Base-by-base conservation (phyloP, 2,797 vertebrate genomes). In the Ispidina picta region DNA sequence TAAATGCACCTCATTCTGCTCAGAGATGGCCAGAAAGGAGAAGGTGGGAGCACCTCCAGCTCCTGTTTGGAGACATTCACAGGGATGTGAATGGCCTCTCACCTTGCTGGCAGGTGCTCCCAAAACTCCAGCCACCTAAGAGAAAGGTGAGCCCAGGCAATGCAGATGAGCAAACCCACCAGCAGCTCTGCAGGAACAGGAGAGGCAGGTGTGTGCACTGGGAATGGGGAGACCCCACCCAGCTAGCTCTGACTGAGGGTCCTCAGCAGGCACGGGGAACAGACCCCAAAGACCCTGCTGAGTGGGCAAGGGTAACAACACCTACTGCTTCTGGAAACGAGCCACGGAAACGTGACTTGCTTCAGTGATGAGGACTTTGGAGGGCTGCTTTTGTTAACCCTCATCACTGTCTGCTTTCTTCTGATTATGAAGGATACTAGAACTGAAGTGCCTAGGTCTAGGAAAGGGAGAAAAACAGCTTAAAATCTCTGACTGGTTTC, bases 161-260 rank as follows among this genome's bases (percentile, higher is more conserved):
- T 60, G n/a, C 28, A 18, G 11, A 35, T 0, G 0, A 62, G 55
- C 72, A 78, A 62, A 35, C 25, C 37, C 78, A 46, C 21, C 37
- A 31, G 49, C 43, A 46, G 0, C 29, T 31, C 58, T 28, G 2
- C 1, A 16, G 26, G 29, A 68, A 41, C 8, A 28, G 43, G 21
- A 26, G n/a, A 18, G 39, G 68, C 1, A 8, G 44, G 6, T 5
- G 16, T 16, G 9, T 1, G 8, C 37, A 5, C 3, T 12, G 3
- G 31, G 23, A 29, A 26, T 2, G 49, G 49, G 0, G 0, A 35
- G 41, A 17, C 26, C n/a, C 65, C 20, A 3, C 18, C 28, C 7
- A 43, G 5, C 35, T 3, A 39, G 15, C 54, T 3, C 11, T 8
- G 64, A n/a, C 20, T 5, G 26, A 29, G 10, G 21, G 41, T 10